phyloP scores from a whole-genome alignment of 2,888 invertebrate genomes.

The Saturnia japonica region DNA sequence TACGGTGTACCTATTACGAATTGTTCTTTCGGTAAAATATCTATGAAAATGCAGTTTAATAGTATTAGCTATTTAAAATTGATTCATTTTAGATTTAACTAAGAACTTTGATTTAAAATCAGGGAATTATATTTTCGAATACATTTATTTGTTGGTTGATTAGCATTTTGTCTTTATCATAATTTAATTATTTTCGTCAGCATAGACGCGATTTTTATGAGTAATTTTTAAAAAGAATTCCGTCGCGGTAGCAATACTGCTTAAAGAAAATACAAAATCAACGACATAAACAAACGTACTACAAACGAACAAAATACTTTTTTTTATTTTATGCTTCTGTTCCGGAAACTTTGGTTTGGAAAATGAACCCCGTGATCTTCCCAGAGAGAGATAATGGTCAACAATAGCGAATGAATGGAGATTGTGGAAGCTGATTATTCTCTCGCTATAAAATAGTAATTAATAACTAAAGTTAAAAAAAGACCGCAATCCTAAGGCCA shows the following conservation, averaged over 20 bases:
- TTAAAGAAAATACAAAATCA: neutral
- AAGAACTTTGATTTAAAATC: neutral
- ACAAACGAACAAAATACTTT: neutral
- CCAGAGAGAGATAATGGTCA: neutral
- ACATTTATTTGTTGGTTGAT: neutral
- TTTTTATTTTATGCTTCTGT: neutral
- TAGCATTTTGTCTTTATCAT: neutral
- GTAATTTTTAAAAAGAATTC: neutral
- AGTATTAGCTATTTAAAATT: neutral
- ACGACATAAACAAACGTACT: neutral
- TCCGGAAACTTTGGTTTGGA: neutral
- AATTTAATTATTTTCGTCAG: neutral
- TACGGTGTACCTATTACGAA: constrained; percentile 71
- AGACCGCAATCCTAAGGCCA: neutral
- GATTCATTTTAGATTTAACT: neutral
- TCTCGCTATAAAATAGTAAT: neutral
- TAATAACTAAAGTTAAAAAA: neutral
- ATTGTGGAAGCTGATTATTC: neutral
- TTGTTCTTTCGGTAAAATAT: constrained; percentile 71
- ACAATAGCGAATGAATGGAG: neutral
- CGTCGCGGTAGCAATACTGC: neutral
- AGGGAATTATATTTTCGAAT: neutral
- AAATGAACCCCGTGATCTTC: neutral
- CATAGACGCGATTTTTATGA: neutral
- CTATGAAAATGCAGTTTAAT: neutral